A percentile compares a stretch with the other conserved stretches of the same genome.
These are phyloP conservation scores for Rhombomys opimus DNA, from an alignment of 2,113 vertebrate genomes.

Conservation along the genomic window DNA sequence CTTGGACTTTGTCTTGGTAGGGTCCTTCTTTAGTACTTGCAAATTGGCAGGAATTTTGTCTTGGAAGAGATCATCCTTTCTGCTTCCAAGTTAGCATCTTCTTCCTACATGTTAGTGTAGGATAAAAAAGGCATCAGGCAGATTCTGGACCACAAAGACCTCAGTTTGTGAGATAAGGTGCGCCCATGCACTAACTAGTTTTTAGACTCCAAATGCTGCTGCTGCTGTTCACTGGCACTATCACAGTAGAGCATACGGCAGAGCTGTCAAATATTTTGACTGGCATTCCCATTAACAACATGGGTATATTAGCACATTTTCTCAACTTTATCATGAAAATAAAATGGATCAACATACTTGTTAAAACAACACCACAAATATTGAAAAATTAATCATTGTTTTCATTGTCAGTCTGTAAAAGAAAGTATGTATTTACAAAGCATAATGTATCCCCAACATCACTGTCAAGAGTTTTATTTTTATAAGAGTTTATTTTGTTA, in stretches of 20 bases:
- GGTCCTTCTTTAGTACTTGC: accelerated
- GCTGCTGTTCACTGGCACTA: not conserved
- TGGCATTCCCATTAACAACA: not conserved
- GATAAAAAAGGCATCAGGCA: not conserved
- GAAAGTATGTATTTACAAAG: not conserved
- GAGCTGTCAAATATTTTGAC: not conserved
- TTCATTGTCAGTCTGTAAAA: not conserved
- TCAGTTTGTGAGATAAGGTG: not conserved
- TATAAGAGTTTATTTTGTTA: not conserved
- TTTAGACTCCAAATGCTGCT: not conserved
- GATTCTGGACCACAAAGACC: not conserved
- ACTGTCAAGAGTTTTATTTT: not conserved
- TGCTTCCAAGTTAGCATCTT: not conserved
- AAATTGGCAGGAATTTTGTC: not conserved
- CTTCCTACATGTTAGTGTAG: not conserved
- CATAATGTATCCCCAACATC: not conserved
- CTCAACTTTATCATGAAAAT: not conserved
- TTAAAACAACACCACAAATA: not conserved
- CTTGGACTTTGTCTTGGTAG: not conserved
- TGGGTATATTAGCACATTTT: not conserved
- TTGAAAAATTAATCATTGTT: not conserved
- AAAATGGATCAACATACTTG: not conserved
- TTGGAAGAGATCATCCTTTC: not conserved
- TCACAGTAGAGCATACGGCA: not conserved
- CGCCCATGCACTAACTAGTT: not conserved